Conservation (phyloP, 1,140 invertebrate species). For the Mylabris phalerata region DNA sequence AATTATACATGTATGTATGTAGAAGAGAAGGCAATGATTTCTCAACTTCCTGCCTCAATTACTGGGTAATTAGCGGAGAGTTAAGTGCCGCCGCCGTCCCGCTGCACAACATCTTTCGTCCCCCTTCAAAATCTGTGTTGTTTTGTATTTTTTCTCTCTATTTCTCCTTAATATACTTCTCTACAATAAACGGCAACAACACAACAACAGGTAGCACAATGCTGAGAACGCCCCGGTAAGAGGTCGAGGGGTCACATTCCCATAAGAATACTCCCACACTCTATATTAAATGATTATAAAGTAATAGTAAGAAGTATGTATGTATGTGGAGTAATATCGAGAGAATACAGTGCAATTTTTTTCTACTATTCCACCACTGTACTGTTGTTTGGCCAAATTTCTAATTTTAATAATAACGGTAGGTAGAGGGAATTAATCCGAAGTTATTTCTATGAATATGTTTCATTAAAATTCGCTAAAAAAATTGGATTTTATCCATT, state of each 20-base stretch:
- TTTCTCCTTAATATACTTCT: conserved; percentile 1
- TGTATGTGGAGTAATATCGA: conserved; percentile 23
- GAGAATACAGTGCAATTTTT: conserved; percentile 2
- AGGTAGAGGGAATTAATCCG: no score
- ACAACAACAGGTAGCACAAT: conserved; percentile 37
- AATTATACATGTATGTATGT: neutral
- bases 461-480: no score
- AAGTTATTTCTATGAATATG: no score
- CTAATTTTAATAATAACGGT: no score
- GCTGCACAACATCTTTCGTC: no score
- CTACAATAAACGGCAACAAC: neutral
- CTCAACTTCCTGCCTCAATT: conserved; percentile 42
- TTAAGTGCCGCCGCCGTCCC: no score
- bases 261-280: conserved; percentile 43
- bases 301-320: no score
- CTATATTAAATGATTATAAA: conserved; percentile 32
- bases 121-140: conserved; percentile 14
- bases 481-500: no score
- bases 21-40: conserved; percentile 23
- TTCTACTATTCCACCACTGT: no score
- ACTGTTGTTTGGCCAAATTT: no score
- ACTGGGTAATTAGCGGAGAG: conserved; percentile 35
- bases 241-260: conserved; percentile 42
- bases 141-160: no score
- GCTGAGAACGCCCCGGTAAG: conserved; percentile 41